These are phyloP conservation scores for Ailurus styani DNA, from an alignment of 2,113 vertebrate genomes.

Conservation along the genomic window DNA sequence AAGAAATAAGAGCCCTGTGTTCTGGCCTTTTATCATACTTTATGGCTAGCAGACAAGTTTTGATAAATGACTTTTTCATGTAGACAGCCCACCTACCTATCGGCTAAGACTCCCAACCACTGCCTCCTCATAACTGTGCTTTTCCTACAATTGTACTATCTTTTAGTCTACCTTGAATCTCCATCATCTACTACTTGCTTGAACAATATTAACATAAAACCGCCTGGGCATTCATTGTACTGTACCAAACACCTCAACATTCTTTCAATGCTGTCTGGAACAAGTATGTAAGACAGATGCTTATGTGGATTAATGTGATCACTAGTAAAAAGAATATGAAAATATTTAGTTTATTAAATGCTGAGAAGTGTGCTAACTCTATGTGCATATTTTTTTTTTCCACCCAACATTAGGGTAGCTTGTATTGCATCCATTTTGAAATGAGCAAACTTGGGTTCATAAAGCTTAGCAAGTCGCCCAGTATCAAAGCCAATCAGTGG, in stretches of 20 bases:
- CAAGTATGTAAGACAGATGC: neutral
- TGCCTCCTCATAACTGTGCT: neutral
- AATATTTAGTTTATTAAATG: neutral
- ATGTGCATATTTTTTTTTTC: neutral
- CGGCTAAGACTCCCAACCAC: neutral
- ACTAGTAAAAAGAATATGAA: neutral
- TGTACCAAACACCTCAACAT: neutral
- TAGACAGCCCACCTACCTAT: neutral
- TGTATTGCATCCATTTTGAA: neutral
- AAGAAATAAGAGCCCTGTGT: neutral
- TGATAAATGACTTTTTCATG: neutral
- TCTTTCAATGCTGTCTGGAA: neutral
- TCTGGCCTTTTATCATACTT: neutral
- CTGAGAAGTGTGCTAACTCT: neutral
- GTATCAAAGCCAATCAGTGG: neutral
- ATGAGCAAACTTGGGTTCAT: neutral
- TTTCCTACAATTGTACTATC: neutral
- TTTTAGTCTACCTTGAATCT: neutral
- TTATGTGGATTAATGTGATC: neutral
- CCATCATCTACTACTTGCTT: neutral
- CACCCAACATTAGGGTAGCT: neutral
- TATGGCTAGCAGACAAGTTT: neutral
- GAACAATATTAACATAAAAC: neutral
- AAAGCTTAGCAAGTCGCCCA: neutral
- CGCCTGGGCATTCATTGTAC: neutral